These are phyloP conservation scores for Stenurella melanura DNA, from an alignment of 2,888 invertebrate species.

Conservation along the genomic window DNA sequence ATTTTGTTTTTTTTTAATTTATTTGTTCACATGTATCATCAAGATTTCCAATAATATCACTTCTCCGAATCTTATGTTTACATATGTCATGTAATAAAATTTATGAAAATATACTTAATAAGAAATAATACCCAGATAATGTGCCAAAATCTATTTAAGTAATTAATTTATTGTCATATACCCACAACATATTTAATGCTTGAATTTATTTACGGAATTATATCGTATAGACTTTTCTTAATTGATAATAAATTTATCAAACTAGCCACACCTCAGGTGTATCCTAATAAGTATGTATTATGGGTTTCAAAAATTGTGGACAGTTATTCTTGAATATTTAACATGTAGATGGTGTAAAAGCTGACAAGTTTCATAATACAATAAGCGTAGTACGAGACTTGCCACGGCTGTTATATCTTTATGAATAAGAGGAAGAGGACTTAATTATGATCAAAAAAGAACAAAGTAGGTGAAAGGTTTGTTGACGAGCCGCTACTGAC, in stretches of 20 bases:
- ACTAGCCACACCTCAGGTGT: neutral
- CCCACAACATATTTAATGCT: too few relatives aligned
- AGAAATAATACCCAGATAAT: too few relatives aligned
- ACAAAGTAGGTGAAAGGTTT: conserved; percentile 7
- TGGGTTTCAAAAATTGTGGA: neutral
- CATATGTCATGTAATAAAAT: too few relatives aligned
- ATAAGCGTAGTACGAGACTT: neutral
- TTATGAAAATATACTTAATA: too few relatives aligned
- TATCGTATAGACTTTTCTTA: neutral
- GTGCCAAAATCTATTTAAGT: too few relatives aligned
- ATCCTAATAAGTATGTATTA: neutral
- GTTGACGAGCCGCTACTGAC: conserved; percentile 38
- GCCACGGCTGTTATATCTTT: conserved; percentile 24
- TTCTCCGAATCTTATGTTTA: too few relatives aligned
- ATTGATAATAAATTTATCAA: neutral
- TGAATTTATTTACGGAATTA: neutral
- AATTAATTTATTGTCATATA: too few relatives aligned
- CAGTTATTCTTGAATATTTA: neutral
- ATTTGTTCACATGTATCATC: too few relatives aligned
- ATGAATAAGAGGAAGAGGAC: conserved; percentile 19
- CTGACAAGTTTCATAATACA: conserved; percentile 5
- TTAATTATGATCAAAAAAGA: conserved; percentile 23
- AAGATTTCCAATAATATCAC: too few relatives aligned
- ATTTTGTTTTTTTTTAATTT: too few relatives aligned
- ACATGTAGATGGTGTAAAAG: neutral